Evolutionary conservation across 2,888 invertebrate species (phyloP), one percentile per base, ranked within the genome.

Genomic region (Dione juno): DNA sequence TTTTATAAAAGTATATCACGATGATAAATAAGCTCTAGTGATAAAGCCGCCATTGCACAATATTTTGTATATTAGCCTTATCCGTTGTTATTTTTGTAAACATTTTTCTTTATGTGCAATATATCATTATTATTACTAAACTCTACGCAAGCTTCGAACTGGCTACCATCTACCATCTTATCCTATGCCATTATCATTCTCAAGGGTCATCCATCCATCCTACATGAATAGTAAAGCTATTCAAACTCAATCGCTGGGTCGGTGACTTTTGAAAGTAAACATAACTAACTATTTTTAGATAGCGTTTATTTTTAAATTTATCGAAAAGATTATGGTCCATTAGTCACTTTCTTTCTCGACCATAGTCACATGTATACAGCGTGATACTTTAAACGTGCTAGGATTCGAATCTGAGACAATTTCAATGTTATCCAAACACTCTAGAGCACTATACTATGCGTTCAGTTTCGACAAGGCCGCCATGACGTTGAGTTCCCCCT

Each of bases 251-350:
- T 11, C 21, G 35, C 0, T 14, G 14, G 45, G 45, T 61, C n/a
- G n/a, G 28, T 61, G 61, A 61, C 45, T 16, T 45, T 43, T n/a
- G 28, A 6, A n/a, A 61, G 45, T 45, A 61, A 61, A 61, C 61
- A 45, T 19, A 21, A 43, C 10, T 10, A 16, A 11, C 37, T 57
- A 57, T 57, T 57, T 57, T 57, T 57, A 40, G 37, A 57, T 37
- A 19, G 11, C 16, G 16, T 37, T 57, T 57, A 57, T 57, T 57
- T 57, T 57, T 57, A 57, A 57, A 37, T 57, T 57, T 57, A 57
- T 57, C 57, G n/a, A 48, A 37, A 37, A 54, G 37, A 35, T 37
- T 16, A 16, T 28, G 53, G 9, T 28, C 28, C n/a, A 10, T 53
- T 28, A 35, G 28, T 3, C 35, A 35, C 53, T 54, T n/a, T 54